Percentiles rank a stretch among this genome's conserved stretches.
Conservation (phyloP, 1,140 invertebrate genomes). For the Musca vetustissima region DNA sequence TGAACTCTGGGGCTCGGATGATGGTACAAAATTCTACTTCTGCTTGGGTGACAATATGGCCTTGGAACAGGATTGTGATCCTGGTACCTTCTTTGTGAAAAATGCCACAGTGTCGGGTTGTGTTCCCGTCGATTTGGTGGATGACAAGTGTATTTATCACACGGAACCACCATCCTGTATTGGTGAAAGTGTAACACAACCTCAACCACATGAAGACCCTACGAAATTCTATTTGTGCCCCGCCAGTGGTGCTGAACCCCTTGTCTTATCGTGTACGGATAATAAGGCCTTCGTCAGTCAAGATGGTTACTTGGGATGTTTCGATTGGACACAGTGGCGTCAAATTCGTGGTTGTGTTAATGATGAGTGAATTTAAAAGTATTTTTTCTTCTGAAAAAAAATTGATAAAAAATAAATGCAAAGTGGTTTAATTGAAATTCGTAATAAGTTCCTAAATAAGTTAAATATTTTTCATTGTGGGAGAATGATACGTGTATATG, state of each 20-base stretch:
- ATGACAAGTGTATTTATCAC: slow-evolving; percentile 37
- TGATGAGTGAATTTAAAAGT: too few relatives aligned
- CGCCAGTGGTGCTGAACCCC: slow-evolving; percentile 33
- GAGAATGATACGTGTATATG: too few relatives aligned
- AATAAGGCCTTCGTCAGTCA: slow-evolving; percentile 43
- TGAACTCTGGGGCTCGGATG: slow-evolving; percentile 35
- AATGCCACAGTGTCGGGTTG: slow-evolving; percentile 41
- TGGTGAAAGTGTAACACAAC: slow-evolving; percentile 32
- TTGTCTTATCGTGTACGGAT: slow-evolving; percentile 37
- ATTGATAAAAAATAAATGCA: too few relatives aligned
- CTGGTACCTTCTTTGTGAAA: slow-evolving; percentile 36
- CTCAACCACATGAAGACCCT: slow-evolving; percentile 42
- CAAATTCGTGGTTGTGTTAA: slow-evolving; percentile 22
- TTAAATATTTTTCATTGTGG: too few relatives aligned
- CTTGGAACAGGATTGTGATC: slow-evolving; percentile 28
- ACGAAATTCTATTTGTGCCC: slow-evolving; percentile 49
- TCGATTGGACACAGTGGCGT: slow-evolving; percentile 45
- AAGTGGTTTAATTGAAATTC: too few relatives aligned
- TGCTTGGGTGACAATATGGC: slow-evolving; percentile 30
- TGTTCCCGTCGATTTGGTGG: slow-evolving; percentile 31
- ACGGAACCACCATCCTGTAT: neutral
- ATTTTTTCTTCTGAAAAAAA: too few relatives aligned
- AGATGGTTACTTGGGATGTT: slow-evolving; percentile 40
- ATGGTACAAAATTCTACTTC: slow-evolving; percentile 37
- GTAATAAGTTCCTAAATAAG: too few relatives aligned